Conservation (phyloP, 2,797 vertebrate genomes). For the Rhabdomys pumilio region DNA sequence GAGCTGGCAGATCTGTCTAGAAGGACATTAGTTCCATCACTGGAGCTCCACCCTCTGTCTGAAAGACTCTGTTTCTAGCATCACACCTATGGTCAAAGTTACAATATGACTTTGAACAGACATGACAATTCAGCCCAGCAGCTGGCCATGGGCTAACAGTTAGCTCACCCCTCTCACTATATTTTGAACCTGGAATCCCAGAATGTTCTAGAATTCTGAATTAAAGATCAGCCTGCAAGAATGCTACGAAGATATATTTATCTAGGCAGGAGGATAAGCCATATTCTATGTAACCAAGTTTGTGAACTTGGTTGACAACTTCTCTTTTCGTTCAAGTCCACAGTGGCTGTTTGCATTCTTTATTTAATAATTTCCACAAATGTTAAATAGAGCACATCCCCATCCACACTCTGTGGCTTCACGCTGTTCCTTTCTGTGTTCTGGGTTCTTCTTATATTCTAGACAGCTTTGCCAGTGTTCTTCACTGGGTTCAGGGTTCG, state of each 20-base stretch:
- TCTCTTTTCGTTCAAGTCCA: not conserved
- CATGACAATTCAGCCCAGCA: not conserved
- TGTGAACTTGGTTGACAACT: slow-evolving; percentile 11
- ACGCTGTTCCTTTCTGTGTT: not conserved
- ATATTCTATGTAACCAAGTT: not conserved
- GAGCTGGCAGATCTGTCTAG: not conserved
- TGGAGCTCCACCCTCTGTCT: not conserved
- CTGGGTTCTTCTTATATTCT: not conserved
- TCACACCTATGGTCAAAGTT: not conserved
- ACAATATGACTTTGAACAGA: not conserved
- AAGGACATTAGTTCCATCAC: not conserved
- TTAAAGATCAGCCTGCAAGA: not conserved
- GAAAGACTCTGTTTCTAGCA: not conserved
- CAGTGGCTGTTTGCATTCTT: not conserved
- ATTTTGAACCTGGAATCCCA: slow-evolving; percentile 55
- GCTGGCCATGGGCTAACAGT: not conserved
- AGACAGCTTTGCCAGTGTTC: not conserved
- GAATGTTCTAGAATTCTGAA: slow-evolving; percentile 22
- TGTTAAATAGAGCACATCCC: not conserved
- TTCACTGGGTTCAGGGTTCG: not conserved
- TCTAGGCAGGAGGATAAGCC: slow-evolving; percentile 5
- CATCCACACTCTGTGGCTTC: not conserved
- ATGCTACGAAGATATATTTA: slow-evolving; percentile 33
- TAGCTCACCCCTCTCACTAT: not conserved
- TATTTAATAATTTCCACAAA: not conserved